phyloP scores from a whole-genome alignment of 53 echinoderm and acorn worm species.

The Stichopus horrens region DNA sequence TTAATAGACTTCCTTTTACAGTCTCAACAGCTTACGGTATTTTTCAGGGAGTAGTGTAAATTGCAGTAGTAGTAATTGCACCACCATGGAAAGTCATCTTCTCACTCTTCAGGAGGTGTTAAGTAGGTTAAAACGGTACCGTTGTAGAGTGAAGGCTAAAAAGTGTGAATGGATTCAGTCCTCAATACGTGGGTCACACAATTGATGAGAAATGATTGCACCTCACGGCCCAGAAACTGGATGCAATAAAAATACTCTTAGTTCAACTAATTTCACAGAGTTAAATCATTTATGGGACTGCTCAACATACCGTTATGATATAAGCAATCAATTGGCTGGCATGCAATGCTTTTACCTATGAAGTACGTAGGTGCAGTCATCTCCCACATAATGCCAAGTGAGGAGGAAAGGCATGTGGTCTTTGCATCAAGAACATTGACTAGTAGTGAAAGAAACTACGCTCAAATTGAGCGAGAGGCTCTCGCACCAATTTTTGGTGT shows the following conservation, averaged over 20 bases:
- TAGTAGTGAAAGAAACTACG: slow-evolving; percentile 53
- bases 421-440: slow-evolving; percentile 63
- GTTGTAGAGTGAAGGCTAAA: too few relatives aligned
- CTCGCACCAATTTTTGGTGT: slow-evolving; percentile 50
- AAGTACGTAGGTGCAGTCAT: slow-evolving; percentile 56
- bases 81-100: too few relatives aligned
- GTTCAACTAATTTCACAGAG: not conserved
- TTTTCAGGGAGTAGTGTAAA: too few relatives aligned
- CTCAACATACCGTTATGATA: not conserved
- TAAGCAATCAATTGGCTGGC: not conserved
- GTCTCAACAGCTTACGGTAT: too few relatives aligned
- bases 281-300: not conserved
- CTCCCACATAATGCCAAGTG: slow-evolving; percentile 44
- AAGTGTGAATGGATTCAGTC: too few relatives aligned
- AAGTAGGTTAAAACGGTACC: slow-evolving; percentile 11
- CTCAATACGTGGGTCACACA: too few relatives aligned
- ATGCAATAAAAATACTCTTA: too few relatives aligned
- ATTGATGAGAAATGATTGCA: too few relatives aligned
- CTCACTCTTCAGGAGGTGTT: not conserved
- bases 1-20: too few relatives aligned
- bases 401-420: slow-evolving; percentile 64
- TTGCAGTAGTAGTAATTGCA: slow-evolving; percentile 13
- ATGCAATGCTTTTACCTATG: slow-evolving; percentile 42
- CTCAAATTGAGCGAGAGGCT: slow-evolving; percentile 60
- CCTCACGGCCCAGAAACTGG: too few relatives aligned